Evolutionary conservation across 2,797 vertebrate genomes (phyloP), one percentile per base, ranked within the genome.

Genomic region (Gallinago stenura): DNA sequence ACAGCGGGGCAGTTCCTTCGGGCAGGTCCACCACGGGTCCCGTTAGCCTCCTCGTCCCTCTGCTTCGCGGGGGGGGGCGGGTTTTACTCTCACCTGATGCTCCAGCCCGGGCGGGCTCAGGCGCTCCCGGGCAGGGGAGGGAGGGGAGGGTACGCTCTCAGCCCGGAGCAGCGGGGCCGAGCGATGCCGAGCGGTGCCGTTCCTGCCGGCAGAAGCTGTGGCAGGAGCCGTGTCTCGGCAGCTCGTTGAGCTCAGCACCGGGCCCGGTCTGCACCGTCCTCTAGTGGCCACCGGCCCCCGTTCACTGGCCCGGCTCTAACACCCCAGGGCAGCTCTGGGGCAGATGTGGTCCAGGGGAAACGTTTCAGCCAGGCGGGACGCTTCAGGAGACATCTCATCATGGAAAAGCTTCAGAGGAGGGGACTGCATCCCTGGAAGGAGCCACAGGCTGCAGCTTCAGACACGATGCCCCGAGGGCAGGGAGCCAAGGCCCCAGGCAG

Each of bases 241-340:
- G n/a, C 25, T 2, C 53, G 0, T 20, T 0, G 41, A 48, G 58
- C 30, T 4, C 7, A 28, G 66, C 81, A 25, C 71, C 54, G 6
- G 35, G 50, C 61, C 88, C 54, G 73, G 92, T 69, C 96, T 96
- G 91, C 92, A 95, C 90, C 85, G 93, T 35, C 95, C 95, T 89
- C 94, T 95, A 89, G 96, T 10, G 96, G 94, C 92, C 94, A 84
- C 53, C 70, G 28, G 66, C 19, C 60, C 92, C 48, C 6, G 7
- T 25, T 9, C 76, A 0, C 22, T 2, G 62, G 66, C 62, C 85
- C 37, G 3, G 37, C 37, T 54, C 33, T 12, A 16, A 3, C 10
- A 7, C 30, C 15, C 26, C 37, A 13, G 37, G 56, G 48, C 46
- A 33, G 43, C 64, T 45, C 64, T 3, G 22, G 3, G 54, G 15